These are phyloP conservation scores for Meliscaeva auricollis DNA, from an alignment of 2,888 invertebrate species.

Conservation along the genomic window DNA sequence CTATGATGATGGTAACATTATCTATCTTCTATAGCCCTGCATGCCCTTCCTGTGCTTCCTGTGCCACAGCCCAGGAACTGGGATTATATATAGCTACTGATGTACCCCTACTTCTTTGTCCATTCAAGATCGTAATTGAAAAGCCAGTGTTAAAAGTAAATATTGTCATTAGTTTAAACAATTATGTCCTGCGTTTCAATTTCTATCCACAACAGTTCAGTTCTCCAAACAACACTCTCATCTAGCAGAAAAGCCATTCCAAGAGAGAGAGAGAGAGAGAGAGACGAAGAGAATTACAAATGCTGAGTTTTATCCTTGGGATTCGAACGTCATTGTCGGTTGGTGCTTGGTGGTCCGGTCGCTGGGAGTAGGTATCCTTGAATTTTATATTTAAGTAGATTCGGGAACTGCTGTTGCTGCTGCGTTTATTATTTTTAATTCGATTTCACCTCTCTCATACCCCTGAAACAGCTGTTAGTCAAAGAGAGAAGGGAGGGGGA, in stretches of 20 bases:
- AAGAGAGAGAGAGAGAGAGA: too few relatives aligned
- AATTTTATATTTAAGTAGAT: slow-evolving; percentile 47
- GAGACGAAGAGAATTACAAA: slow-evolving; percentile 2
- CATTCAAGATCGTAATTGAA: slow-evolving; percentile 70
- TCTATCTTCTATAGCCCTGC: not conserved
- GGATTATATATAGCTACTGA: slow-evolving; percentile 33
- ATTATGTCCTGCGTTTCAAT: slow-evolving; percentile 68
- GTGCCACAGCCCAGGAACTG: too few relatives aligned
- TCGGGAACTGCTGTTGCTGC: slow-evolving; percentile 43
- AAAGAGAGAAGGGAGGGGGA: not conserved
- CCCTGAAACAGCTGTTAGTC: not conserved
- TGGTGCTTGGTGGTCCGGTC: not conserved
- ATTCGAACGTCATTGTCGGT: not conserved
- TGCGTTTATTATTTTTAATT: slow-evolving; percentile 74
- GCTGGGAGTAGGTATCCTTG: slow-evolving; percentile 23
- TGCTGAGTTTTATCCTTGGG: slow-evolving; percentile 37
- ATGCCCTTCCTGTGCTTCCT: slow-evolving; percentile 4
- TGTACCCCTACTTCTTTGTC: slow-evolving; percentile 31
- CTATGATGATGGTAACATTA: slow-evolving; percentile 34
- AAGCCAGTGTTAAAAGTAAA: slow-evolving; percentile 75
- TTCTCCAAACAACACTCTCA: slow-evolving; percentile 6
- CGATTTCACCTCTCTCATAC: slow-evolving; percentile 55
- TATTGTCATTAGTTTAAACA: slow-evolving; percentile 76
- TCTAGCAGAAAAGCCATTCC: not conserved
- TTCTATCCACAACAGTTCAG: slow-evolving; percentile 32